Evolutionary conservation across 1,140 invertebrate species (phyloP), one percentile per base, ranked within the genome.

Genomic region (Drosophila paulistorum): DNA sequence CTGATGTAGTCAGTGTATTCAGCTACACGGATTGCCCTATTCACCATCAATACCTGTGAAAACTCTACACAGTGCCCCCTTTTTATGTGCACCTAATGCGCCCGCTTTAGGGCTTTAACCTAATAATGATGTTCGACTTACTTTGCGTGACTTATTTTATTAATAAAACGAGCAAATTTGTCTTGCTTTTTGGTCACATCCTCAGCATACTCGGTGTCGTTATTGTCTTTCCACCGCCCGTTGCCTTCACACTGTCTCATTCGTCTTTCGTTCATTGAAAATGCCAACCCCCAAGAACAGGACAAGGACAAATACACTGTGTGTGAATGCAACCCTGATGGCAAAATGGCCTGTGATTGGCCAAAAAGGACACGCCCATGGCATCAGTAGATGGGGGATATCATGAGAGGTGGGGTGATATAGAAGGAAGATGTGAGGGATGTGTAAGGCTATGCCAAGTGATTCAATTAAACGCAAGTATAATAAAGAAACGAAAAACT

Each of bases 131-230:
- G 81, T 89, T 89, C 85, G 81, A 84, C 85, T 89, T 89, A 89
- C 84, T 89, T 89, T 89, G 83, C 83, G 83, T 90, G 84, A 89
- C 84, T 89, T 89, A 89, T 89, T 89, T 89, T 89, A 89, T 89
- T 89, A 85, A 89, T 89, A 90, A 90, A 89, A 89, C 84, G 84
- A 89, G 84, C 85, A 89, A 89, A 89, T 89, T 89, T 84, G 85
- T 89, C 80, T 89, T 89, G 74, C 84, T 89, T 89, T 83, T 83
- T 89, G 83, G 83, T 87, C 80, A 84, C 84, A 73, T 68, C 67
- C 58, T 51, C 55, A 26, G 35, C 55, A 71, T 59, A 37, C 62
- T 75, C 51, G 45, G 54, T 11, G 58, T 61, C 60, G 63, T 58
- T 69, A 70, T 72, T 79, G 71, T 82, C 70, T 67, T 64, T 73